A percentile compares a stretch with the other conserved stretches of the same genome.
phyloP scores from a whole-genome alignment of 2,888 invertebrate species.

The Plebejus anna region DNA sequence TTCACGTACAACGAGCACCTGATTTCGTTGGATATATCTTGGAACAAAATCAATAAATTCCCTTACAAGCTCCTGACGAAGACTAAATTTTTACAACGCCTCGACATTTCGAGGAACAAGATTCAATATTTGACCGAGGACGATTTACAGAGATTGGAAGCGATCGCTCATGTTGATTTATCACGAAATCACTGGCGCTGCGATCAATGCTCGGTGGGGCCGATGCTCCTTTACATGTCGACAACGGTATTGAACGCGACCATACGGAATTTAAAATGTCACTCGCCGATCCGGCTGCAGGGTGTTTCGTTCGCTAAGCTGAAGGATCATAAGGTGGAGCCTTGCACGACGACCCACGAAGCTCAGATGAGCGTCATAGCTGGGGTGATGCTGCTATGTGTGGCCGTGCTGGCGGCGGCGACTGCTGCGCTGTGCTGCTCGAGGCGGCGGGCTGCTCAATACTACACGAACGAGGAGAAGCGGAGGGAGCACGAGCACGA shows the following conservation, averaged over 20 bases:
- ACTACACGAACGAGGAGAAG: constrained; percentile 90
- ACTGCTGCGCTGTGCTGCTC: constrained; percentile 83
- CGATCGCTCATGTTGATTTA: constrained; percentile 75
- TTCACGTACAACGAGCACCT: constrained; percentile 81
- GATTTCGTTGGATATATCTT: constrained; percentile 84
- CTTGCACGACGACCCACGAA: constrained; percentile 74
- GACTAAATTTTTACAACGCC: constrained; percentile 78
- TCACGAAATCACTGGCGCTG: constrained; percentile 85
- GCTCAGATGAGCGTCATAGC: constrained; percentile 78
- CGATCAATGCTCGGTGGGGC: constrained; percentile 81
- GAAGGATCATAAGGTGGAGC: constrained; percentile 56
- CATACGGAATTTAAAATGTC: constrained; percentile 78
- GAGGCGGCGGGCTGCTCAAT: constrained; percentile 84
- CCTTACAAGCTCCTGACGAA: constrained; percentile 78
- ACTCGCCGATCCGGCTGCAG: constrained; percentile 77
- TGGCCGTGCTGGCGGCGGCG: constrained; percentile 72
- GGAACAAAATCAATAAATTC: constrained; percentile 83
- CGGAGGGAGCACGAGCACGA: constrained; percentile 62
- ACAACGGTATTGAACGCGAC: constrained; percentile 74
- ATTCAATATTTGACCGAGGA: constrained; percentile 82
- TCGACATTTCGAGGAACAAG: constrained; percentile 88
- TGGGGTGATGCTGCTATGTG: constrained; percentile 65
- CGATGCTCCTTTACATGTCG: constrained; percentile 78
- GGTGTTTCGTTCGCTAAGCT: constrained; percentile 61
- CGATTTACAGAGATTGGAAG: constrained; percentile 79